These are phyloP conservation scores for Microcaecilia unicolor DNA, from an alignment of 2,797 vertebrate species.

Conservation along the genomic window DNA sequence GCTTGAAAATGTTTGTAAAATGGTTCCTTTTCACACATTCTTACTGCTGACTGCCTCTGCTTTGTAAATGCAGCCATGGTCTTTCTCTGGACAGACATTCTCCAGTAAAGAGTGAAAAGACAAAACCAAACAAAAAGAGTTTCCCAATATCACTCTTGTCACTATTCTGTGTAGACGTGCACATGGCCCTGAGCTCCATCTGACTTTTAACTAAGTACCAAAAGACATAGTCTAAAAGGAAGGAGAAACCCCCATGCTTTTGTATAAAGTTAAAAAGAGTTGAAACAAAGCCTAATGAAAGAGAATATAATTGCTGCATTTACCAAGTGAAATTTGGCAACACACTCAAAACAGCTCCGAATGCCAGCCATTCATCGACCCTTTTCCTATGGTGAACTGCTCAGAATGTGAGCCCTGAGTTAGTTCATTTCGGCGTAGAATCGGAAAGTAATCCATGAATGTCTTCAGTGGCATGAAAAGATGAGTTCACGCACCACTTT, in stretches of 20 bases:
- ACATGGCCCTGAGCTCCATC: not conserved
- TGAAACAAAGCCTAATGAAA: conserved; percentile 25
- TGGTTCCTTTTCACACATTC: too few relatives aligned
- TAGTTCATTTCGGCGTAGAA: not conserved
- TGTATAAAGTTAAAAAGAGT: not conserved
- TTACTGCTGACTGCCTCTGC: too few relatives aligned
- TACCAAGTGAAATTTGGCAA: conserved; percentile 30
- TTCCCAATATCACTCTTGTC: too few relatives aligned
- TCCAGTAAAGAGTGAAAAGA: not conserved
- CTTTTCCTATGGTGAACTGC: not conserved
- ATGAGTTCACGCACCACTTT: not conserved
- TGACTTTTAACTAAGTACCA: conserved; percentile 10
- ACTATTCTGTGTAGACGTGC: conserved; percentile 1
- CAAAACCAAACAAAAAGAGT: not conserved
- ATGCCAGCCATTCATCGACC: not conserved
- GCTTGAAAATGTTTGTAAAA: too few relatives aligned
- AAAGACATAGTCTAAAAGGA: conserved; percentile 15
- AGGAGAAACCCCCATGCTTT: too few relatives aligned
- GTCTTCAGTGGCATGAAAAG: conserved; percentile 4
- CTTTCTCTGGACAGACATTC: too few relatives aligned
- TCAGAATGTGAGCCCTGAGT: conserved; percentile 2
- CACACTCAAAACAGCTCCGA: not conserved
- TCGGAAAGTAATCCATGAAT: not conserved
- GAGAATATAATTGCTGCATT: conserved; percentile 4
- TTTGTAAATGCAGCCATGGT: too few relatives aligned